A percentile compares a stretch with the other conserved stretches of the same genome.
These are phyloP conservation scores for Branchipolynoe longqiensis DNA, from an alignment of 2,888 invertebrate genomes.

Conservation along the genomic window DNA sequence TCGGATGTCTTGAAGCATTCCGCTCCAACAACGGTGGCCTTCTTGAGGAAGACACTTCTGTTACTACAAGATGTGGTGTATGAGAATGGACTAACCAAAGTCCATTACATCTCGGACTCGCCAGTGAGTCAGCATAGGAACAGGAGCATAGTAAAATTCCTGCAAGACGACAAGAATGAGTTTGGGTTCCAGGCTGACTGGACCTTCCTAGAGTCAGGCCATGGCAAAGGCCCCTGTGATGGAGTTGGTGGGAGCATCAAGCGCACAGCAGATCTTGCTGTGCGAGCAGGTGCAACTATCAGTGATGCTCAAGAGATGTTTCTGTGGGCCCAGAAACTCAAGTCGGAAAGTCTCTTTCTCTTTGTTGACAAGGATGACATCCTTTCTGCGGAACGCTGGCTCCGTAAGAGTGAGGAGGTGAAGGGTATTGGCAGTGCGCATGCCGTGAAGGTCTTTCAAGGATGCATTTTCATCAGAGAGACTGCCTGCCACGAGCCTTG, in stretches of 20 bases:
- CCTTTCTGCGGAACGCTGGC: too few species aligned
- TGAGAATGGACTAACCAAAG: background rate
- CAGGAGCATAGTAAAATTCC: background rate
- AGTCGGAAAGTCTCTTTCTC: too few species aligned
- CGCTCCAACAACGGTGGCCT: background rate
- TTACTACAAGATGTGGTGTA: background rate
- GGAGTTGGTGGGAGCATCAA: constrained; percentile 24
- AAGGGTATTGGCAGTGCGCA: too few species aligned
- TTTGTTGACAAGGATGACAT: too few species aligned
- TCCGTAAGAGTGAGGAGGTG: too few species aligned
- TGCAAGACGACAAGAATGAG: background rate
- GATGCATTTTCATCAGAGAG: too few species aligned
- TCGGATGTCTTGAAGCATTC: background rate
- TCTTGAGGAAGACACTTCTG: background rate
- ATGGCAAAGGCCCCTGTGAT: constrained; percentile 39
- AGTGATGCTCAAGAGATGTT: background rate
- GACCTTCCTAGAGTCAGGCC: constrained; percentile 9
- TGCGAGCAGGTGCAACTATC: background rate
- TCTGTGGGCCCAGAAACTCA: too few species aligned
- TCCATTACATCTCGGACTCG: constrained; percentile 11
- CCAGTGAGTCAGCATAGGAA: constrained; percentile 20
- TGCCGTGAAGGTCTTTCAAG: too few species aligned
- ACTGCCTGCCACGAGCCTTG: too few species aligned
- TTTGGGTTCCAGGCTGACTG: background rate
- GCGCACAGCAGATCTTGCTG: background rate